Conservation (phyloP, 2,888 invertebrate genomes). For the Drosophila quinaria region DNA sequence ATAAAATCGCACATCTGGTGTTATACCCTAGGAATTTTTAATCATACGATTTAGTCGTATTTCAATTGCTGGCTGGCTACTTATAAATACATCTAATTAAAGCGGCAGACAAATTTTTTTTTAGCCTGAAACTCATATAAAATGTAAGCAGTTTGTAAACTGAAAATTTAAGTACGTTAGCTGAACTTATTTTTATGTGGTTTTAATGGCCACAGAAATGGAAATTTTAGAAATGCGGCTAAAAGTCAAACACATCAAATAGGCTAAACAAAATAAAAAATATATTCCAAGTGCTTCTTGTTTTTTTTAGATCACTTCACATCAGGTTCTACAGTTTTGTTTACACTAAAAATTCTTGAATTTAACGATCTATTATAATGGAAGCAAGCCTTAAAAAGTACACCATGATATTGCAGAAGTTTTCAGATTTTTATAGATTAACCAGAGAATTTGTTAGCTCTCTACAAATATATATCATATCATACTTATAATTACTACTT, state of each 20-base stretch:
- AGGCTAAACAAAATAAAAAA: slow-evolving; percentile 28
- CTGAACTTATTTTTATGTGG: slow-evolving; percentile 42
- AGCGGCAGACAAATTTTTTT: slow-evolving; percentile 28
- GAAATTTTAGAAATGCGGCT: slow-evolving; percentile 34
- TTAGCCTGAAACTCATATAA: slow-evolving; percentile 18
- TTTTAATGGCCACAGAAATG: slow-evolving; percentile 56
- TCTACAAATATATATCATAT: background rate
- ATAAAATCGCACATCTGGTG: slow-evolving; percentile 22
- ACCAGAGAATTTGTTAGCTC: background rate
- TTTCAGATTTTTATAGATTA: background rate
- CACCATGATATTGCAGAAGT: background rate
- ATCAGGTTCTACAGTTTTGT: slow-evolving; percentile 24
- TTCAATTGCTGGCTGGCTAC: background rate
- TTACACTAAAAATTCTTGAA: slow-evolving; percentile 9
- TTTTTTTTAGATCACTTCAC: slow-evolving; percentile 4
- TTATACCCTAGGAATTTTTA: slow-evolving; percentile 2
- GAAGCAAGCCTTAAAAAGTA: background rate
- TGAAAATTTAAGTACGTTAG: slow-evolving; percentile 34
- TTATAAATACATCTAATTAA: slow-evolving; percentile 18
- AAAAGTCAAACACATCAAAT: slow-evolving; percentile 20
- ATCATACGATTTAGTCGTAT: background rate
- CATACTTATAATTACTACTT: background rate
- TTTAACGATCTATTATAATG: background rate
- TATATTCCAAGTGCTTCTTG: slow-evolving; percentile 34
- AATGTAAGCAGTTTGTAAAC: slow-evolving; percentile 49